These are phyloP conservation scores for Callospermophilus lateralis DNA, from an alignment of 2,113 vertebrate species.

Conservation along the genomic window DNA sequence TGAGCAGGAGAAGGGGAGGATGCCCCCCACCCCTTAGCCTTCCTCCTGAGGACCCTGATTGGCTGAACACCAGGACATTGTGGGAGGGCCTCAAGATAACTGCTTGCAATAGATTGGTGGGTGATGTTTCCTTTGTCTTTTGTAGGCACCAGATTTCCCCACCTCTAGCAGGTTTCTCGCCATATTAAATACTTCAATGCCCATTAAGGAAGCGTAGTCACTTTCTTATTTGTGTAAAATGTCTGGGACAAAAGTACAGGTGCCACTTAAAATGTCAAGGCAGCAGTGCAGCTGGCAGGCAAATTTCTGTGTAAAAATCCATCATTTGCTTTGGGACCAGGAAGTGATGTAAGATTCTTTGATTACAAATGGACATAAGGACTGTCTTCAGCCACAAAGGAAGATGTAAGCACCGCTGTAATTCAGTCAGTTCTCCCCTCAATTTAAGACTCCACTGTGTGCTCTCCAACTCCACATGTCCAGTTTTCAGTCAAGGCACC, in stretches of 20 bases:
- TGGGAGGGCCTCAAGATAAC: not conserved
- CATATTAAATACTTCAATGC: not conserved
- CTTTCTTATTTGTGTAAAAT: constrained; percentile 66
- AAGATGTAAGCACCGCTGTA: not conserved
- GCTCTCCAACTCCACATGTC: not conserved
- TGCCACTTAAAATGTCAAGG: constrained; percentile 73
- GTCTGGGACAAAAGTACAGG: constrained; percentile 63
- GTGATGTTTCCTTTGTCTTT: constrained; percentile 38
- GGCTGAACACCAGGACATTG: constrained; percentile 56
- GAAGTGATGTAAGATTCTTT: constrained; percentile 7
- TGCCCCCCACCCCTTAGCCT: not conserved
- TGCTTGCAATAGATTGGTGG: constrained; percentile 61
- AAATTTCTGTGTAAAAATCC: constrained; percentile 47
- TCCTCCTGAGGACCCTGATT: constrained; percentile 70
- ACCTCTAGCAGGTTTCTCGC: not conserved
- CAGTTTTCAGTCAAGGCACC: not conserved
- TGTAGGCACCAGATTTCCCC: not conserved
- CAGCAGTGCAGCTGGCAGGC: not conserved
- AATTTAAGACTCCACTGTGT: not conserved
- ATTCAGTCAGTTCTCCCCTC: not conserved
- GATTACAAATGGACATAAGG: not conserved
- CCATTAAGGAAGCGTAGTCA: constrained; percentile 54
- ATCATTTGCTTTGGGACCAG: constrained; percentile 20
- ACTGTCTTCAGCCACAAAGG: not conserved
- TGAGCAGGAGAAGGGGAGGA: constrained; percentile 38